phyloP scores from a whole-genome alignment of 2,888 invertebrate genomes.

The Hirtodrosophila trivittata region DNA sequence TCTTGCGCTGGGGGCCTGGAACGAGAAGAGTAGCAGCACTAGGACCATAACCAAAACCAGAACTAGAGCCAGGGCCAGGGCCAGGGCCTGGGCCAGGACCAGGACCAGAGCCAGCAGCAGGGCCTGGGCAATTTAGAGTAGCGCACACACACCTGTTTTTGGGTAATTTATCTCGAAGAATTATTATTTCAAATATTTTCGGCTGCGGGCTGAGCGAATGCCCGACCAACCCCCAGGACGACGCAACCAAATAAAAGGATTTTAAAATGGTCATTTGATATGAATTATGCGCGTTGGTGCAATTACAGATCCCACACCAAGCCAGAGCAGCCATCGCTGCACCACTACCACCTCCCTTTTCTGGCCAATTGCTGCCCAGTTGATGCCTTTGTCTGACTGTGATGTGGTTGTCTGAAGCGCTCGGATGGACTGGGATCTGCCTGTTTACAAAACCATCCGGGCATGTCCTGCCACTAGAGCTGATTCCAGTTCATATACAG shows the following conservation, averaged over 20 bases:
- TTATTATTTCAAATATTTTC: slow-evolving; percentile 84
- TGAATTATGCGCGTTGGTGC: slow-evolving; percentile 83
- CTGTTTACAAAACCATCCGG: slow-evolving; percentile 47
- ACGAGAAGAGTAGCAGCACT: slow-evolving; percentile 29
- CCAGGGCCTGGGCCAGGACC: slow-evolving; percentile 28
- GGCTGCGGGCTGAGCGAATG: slow-evolving; percentile 43
- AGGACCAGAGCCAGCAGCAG: slow-evolving; percentile 28
- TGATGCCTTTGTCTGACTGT: slow-evolving; percentile 77
- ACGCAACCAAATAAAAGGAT: slow-evolving; percentile 82
- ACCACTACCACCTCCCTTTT: not conserved
- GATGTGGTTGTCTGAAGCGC: slow-evolving; percentile 71
- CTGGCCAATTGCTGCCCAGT: slow-evolving; percentile 17
- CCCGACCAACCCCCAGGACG: slow-evolving; percentile 29
- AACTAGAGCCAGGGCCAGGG: slow-evolving; percentile 38
- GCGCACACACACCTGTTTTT: slow-evolving; percentile 82
- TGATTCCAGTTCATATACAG: too few relatives aligned
- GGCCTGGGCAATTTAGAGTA: slow-evolving; percentile 80
- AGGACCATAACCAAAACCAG: slow-evolving; percentile 38
- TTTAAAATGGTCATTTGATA: slow-evolving; percentile 83
- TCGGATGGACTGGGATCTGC: slow-evolving; percentile 25
- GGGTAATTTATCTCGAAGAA: slow-evolving; percentile 84
- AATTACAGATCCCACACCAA: slow-evolving; percentile 76
- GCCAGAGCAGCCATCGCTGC: slow-evolving; percentile 3
- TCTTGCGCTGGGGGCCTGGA: slow-evolving; percentile 54
- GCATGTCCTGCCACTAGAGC: not conserved